These are phyloP conservation scores for Pogonomyrmex californicus DNA, from an alignment of 1,140 invertebrate genomes.

Conservation along the genomic window DNA sequence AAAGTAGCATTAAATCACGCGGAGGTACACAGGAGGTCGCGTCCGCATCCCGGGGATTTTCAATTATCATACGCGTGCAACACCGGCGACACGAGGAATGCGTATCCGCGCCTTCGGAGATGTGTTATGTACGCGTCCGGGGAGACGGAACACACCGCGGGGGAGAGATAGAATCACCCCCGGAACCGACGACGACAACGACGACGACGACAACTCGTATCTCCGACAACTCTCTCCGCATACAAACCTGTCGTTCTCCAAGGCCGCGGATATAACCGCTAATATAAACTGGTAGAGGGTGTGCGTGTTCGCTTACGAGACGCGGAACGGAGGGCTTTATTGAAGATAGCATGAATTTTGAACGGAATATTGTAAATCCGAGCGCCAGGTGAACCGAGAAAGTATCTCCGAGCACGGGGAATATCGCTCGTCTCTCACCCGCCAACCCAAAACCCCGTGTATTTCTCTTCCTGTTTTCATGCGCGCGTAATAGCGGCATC, in stretches of 20 bases:
- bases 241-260: background rate
- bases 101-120: constrained; percentile 75
- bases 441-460: background rate
- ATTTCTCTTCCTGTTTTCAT: background rate
- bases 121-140: constrained; percentile 61
- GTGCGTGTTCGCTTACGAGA: constrained; percentile 50
- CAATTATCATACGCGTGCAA: constrained; percentile 81
- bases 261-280: constrained; percentile 56
- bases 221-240: constrained; percentile 31
- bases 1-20: constrained; percentile 74
- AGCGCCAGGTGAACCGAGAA: constrained; percentile 63
- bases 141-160: constrained; percentile 43
- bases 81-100: constrained; percentile 72
- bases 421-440: background rate
- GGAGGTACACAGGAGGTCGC: constrained; percentile 19
- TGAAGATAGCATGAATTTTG: constrained; percentile 71
- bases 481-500: constrained; percentile 19
- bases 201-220: constrained; percentile 51
- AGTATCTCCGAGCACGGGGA: constrained; percentile 43
- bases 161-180: constrained; percentile 21
- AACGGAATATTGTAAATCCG: constrained; percentile 75
- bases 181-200: constrained; percentile 10
- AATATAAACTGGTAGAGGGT: constrained; percentile 68
- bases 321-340: constrained; percentile 61
- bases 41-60: constrained; percentile 77